Percentiles rank a stretch among this genome's conserved stretches.
phyloP scores from a whole-genome alignment of 2,797 vertebrate species.

The Neostethus bicornis region DNA sequence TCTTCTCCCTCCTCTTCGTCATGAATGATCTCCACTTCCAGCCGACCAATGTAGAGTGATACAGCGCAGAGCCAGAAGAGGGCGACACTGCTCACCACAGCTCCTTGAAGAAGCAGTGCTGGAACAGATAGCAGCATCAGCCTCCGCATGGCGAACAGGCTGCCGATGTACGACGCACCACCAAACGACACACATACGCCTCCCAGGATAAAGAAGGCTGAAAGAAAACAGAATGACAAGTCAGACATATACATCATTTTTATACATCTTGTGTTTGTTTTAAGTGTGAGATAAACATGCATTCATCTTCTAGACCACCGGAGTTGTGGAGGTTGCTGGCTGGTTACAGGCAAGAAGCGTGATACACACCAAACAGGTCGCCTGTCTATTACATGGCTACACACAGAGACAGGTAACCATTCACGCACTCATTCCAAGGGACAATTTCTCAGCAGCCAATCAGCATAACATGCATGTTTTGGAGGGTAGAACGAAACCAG shows the following conservation, averaged over 20 bases:
- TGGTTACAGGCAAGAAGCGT: no score
- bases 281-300: no score
- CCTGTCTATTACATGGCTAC: no score
- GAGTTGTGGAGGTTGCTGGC: no score
- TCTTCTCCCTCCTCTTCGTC: conserved; percentile 79
- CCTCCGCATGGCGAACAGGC: conserved; percentile 81
- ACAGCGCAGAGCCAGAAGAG: conserved; percentile 90
- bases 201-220: conserved; percentile 90
- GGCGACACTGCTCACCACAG: conserved; percentile 75
- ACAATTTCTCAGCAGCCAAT: no score
- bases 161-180: conserved; percentile 80
- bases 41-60: conserved; percentile 88
- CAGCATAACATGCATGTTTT: no score
- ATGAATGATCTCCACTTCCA: conserved; percentile 88
- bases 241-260: background rate
- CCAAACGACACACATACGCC: conserved; percentile 88
- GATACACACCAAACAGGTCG: no score
- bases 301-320: no score
- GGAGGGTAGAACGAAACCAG: no score
- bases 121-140: conserved; percentile 87
- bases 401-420: no score
- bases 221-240: conserved; percentile 19
- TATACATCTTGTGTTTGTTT: conserved; percentile 11
- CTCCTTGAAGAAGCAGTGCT: conserved; percentile 75
- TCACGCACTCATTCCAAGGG: no score